phyloP scores from a whole-genome alignment of 2,113 vertebrate species.

The Aspidoscelis tigris region DNA sequence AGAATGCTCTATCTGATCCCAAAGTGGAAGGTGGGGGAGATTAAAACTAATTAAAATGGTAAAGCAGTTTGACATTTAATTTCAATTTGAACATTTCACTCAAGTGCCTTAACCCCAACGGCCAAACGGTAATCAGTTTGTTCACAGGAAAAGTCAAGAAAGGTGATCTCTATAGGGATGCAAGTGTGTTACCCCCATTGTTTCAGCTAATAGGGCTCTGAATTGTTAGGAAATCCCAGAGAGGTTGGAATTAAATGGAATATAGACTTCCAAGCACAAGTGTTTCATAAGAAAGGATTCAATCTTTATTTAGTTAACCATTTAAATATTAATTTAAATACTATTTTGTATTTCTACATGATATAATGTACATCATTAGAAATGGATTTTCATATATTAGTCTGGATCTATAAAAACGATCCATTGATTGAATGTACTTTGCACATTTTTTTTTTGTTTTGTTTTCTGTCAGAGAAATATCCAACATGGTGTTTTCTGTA shows the following conservation, averaged over 20 bases:
- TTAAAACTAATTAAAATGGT: constrained; percentile 15
- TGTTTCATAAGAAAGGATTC: background rate
- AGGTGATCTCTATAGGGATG: background rate
- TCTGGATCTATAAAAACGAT: too few species aligned
- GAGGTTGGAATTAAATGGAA: background rate
- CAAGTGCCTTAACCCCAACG: background rate
- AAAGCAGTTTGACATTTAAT: constrained; percentile 22
- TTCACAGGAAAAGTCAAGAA: constrained; percentile 9
- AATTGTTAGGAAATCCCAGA: fast-evolving
- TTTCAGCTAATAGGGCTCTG: background rate
- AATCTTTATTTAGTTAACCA: too few species aligned
- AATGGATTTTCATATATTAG: too few species aligned
- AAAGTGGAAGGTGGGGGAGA: background rate
- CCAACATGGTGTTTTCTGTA: too few species aligned
- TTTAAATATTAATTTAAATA: too few species aligned
- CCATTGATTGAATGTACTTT: too few species aligned
- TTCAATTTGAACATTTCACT: background rate
- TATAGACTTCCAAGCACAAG: background rate
- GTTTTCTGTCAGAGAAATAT: too few species aligned
- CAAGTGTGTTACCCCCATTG: background rate
- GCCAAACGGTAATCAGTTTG: constrained; percentile 2
- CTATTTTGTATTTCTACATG: too few species aligned
- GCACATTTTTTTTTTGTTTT: too few species aligned
- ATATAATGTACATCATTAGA: too few species aligned
- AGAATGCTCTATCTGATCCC: background rate